Percentiles rank a stretch among this genome's conserved stretches.
phyloP scores from a whole-genome alignment of 2,797 vertebrate species.

The Scyliorhinus canicula region DNA sequence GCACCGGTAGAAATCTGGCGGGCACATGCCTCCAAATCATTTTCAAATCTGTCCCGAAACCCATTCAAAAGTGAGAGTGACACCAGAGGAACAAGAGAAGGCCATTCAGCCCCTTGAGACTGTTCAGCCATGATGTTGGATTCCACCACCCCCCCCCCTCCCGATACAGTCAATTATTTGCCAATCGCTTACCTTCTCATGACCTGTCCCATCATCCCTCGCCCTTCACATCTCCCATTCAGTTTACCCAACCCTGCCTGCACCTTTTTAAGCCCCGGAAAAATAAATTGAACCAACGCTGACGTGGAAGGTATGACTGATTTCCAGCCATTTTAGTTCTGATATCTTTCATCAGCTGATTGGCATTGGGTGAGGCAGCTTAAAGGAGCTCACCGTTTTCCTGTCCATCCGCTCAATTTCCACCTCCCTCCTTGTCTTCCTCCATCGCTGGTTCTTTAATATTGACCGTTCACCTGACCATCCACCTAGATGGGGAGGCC shows the following conservation, averaged over 20 bases:
- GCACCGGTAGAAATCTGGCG: too few relatives aligned
- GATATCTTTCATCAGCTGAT: too few relatives aligned
- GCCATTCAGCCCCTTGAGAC: neutral
- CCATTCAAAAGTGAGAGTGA: neutral
- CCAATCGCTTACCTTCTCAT: neutral
- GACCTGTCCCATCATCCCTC: neutral
- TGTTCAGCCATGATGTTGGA: neutral
- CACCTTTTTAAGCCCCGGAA: neutral
- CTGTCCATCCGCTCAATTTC: neutral
- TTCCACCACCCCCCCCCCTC: too few relatives aligned
- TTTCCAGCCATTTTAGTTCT: neutral
- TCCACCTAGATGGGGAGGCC: neutral
- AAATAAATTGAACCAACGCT: too few relatives aligned
- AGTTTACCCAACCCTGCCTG: neutral
- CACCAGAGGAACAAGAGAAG: neutral
- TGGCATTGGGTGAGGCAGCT: neutral
- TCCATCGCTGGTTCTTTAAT: neutral
- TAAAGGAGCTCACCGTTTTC: neutral
- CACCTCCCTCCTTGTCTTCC: neutral
- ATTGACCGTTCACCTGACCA: neutral
- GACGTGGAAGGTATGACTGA: neutral
- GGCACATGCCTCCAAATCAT: too few relatives aligned
- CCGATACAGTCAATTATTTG: neutral
- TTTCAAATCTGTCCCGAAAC: neutral
- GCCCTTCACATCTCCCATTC: neutral